Percentiles rank a stretch among this genome's conserved stretches.
Evolutionary conservation across 2,113 vertebrate species (phyloP).

Genomic region (Xenopus borealis): DNA sequence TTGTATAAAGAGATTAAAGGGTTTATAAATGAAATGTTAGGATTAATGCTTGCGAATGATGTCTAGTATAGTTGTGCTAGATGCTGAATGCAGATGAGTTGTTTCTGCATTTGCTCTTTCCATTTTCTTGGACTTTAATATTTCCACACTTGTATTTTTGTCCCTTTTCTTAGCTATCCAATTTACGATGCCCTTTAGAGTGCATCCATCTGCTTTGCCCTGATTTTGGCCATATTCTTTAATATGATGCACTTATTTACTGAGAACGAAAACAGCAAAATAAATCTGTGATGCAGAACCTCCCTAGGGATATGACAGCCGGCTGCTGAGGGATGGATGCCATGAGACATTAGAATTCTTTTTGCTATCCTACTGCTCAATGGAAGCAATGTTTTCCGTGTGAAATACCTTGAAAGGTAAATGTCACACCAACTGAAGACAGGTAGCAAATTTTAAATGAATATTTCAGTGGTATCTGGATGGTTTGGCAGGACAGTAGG

Average conservation of each 20-base stretch:
- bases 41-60: no score
- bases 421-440: constrained; percentile 25
- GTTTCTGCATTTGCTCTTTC: no score
- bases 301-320: constrained; percentile 38
- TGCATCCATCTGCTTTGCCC: constrained; percentile 24
- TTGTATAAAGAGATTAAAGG: no score
- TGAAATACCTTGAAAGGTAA: constrained; percentile 36
- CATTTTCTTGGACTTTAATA: no score
- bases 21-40: no score
- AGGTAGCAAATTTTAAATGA: constrained; percentile 31
- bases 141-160: no score
- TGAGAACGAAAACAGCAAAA: neutral
- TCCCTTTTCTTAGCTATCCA: no score
- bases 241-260: constrained; percentile 34
- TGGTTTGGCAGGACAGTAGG: constrained; percentile 22
- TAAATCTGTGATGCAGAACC: constrained; percentile 14
- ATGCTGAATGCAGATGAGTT: no score
- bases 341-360: constrained; percentile 27
- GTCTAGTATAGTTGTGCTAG: no score
- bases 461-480: constrained; percentile 35
- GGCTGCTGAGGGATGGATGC: constrained; percentile 27
- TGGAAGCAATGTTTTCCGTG: constrained; percentile 29
- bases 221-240: constrained; percentile 30
- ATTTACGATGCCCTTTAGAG: constrained; percentile 5
- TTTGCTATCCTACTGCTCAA: constrained; percentile 29